Evolutionary conservation across 1,140 invertebrate species (phyloP).

Genomic region (Rhysida immarginata): DNA sequence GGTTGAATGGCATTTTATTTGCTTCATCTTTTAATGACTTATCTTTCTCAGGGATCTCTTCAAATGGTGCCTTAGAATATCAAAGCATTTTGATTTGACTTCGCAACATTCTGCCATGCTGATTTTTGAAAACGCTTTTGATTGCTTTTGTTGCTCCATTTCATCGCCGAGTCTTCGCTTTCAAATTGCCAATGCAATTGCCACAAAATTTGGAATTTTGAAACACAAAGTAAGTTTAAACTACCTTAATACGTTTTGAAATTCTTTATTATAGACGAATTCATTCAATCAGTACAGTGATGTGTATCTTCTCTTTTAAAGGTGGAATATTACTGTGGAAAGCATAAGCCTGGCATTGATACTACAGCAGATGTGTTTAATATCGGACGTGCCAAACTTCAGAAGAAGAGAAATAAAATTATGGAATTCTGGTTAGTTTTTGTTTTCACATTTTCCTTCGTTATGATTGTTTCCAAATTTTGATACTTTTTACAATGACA

Average conservation of each 20-base stretch:
- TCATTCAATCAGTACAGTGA: too few relatives aligned
- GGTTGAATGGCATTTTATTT: too few relatives aligned
- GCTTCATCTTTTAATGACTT: too few relatives aligned
- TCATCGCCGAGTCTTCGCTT: conserved; percentile 40
- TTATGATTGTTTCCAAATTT: too few relatives aligned
- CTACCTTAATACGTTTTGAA: too few relatives aligned
- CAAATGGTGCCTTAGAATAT: conserved; percentile 73
- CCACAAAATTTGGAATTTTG: conserved; percentile 56
- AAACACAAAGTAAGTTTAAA: too few relatives aligned
- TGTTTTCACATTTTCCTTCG: too few relatives aligned
- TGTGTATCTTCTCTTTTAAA: too few relatives aligned
- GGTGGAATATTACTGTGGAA: conserved; percentile 59
- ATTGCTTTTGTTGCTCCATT: conserved; percentile 72
- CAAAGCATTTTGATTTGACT: conserved; percentile 51
- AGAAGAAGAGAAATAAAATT: too few relatives aligned
- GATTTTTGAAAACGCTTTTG: conserved; percentile 76
- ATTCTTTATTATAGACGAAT: too few relatives aligned
- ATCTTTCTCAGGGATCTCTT: conserved; percentile 57
- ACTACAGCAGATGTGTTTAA: conserved; percentile 32
- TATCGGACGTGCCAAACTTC: conserved; percentile 42
- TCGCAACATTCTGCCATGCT: conserved; percentile 54
- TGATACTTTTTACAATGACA: too few relatives aligned
- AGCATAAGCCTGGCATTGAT: conserved; percentile 59
- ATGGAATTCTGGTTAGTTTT: too few relatives aligned
- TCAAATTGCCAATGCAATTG: conserved; percentile 52